phyloP scores from a whole-genome alignment of 2,113 vertebrate genomes.

The Ophiodon elongatus region DNA sequence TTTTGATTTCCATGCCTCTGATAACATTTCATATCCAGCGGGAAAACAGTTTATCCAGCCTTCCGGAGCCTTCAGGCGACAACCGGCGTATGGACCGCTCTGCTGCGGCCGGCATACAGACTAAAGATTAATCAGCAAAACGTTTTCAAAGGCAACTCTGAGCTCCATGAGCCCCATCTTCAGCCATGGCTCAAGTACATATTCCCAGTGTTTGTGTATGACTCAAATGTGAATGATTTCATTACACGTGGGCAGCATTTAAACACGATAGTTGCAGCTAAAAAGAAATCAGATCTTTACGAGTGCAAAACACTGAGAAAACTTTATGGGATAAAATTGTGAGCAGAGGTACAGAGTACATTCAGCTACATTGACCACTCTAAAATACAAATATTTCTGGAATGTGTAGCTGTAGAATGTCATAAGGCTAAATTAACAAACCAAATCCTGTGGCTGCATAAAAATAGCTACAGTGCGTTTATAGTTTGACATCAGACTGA shows the following conservation, averaged over 20 bases:
- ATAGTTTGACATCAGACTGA: slow-evolving; percentile 32
- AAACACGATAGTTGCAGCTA: not conserved
- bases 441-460: slow-evolving; percentile 36
- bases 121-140: slow-evolving; percentile 43
- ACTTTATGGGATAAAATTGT: slow-evolving; percentile 37
- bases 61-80: slow-evolving; percentile 52
- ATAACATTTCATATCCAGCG: slow-evolving; percentile 67
- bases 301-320: slow-evolving; percentile 25
- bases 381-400: slow-evolving; percentile 39
- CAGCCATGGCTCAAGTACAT: slow-evolving; percentile 10
- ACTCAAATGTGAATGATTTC: not conserved
- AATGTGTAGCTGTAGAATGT: slow-evolving; percentile 38
- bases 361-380: slow-evolving; percentile 38
- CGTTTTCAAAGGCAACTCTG: slow-evolving; percentile 19
- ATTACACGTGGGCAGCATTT: not conserved
- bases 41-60: slow-evolving; percentile 64
- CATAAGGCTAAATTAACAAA: slow-evolving; percentile 41
- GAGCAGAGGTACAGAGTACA: slow-evolving; percentile 43
- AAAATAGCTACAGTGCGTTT: slow-evolving; percentile 43
- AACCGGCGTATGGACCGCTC: not conserved
- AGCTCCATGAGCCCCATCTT: slow-evolving; percentile 3
- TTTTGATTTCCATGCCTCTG: slow-evolving; percentile 62
- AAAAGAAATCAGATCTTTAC: slow-evolving; percentile 19
- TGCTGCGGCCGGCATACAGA: slow-evolving; percentile 22
- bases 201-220: not conserved